Conservation (phyloP, 2,113 vertebrate genomes). For the Prietella phreatophila region DNA sequence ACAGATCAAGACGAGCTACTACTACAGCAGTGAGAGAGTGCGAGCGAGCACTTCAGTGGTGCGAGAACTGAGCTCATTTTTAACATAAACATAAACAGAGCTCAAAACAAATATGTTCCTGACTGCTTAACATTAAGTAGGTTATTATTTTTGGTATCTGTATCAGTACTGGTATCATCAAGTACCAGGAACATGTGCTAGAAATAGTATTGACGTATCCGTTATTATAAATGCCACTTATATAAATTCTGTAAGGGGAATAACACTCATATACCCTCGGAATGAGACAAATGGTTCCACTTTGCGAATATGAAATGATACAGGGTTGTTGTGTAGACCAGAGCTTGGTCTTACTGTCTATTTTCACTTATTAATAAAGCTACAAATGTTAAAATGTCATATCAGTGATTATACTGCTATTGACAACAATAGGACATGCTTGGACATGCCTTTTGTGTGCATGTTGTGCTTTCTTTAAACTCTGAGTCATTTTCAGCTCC, state of each 20-base stretch:
- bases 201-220: neutral
- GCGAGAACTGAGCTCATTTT: neutral
- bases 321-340: neutral
- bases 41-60: no score
- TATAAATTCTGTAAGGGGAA: neutral
- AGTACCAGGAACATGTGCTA: neutral
- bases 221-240: neutral
- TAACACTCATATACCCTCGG: neutral
- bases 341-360: neutral
- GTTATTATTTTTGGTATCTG: neutral
- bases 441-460: neutral
- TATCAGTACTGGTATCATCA: neutral
- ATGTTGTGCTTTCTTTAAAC: neutral
- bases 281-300: neutral
- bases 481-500: slow-evolving; percentile 1
- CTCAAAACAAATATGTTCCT: neutral
- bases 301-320: neutral
- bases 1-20: no score
- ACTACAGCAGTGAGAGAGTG: no score
- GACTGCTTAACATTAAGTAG: no score
- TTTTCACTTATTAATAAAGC: neutral
- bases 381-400: neutral
- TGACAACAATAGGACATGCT: neutral
- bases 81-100: neutral
- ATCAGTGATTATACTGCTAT: neutral